Percentiles rank a stretch among this genome's conserved stretches.
Evolutionary conservation across 2,888 invertebrate species (phyloP).

Genomic region (Aporophyla nigra): DNA sequence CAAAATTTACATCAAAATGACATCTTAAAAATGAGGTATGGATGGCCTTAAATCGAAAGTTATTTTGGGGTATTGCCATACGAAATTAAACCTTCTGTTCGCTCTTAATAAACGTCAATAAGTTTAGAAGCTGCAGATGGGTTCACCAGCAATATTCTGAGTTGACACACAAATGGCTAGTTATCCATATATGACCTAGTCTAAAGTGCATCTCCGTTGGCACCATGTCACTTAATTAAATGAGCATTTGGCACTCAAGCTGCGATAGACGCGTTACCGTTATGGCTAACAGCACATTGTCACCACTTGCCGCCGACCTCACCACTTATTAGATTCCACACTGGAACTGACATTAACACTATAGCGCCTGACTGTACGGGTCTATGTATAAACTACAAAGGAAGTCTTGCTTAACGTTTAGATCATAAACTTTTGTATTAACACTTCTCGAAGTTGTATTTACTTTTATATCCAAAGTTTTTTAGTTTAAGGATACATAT

Average conservation of each 20-base stretch:
- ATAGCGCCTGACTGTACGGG: slow-evolving; percentile 39
- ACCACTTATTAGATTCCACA: slow-evolving; percentile 76
- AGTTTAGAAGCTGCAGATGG: not conserved
- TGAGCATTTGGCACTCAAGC: slow-evolving; percentile 76
- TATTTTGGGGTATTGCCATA: not conserved
- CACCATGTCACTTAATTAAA: slow-evolving; percentile 75
- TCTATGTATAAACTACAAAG: slow-evolving; percentile 28
- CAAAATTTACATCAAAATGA: no score
- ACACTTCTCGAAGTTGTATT: not conserved
- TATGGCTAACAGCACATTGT: slow-evolving; percentile 76
- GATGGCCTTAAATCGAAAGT: not conserved
- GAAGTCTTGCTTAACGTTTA: not conserved
- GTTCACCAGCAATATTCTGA: slow-evolving; percentile 1
- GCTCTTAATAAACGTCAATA: not conserved
- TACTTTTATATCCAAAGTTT: not conserved
- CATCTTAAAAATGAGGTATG: not conserved
- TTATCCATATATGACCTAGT: slow-evolving; percentile 19
- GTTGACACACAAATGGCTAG: slow-evolving; percentile 22
- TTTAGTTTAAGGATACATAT: not conserved
- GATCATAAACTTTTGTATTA: slow-evolving; percentile 11
- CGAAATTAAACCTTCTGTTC: not conserved
- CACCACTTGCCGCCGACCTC: slow-evolving; percentile 75
- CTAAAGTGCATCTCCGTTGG: slow-evolving; percentile 52
- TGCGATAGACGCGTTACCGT: slow-evolving; percentile 62
- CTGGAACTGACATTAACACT: slow-evolving; percentile 64